phyloP scores from a whole-genome alignment of 1,140 invertebrate genomes.

The Holcopasites calliopsidis region DNA sequence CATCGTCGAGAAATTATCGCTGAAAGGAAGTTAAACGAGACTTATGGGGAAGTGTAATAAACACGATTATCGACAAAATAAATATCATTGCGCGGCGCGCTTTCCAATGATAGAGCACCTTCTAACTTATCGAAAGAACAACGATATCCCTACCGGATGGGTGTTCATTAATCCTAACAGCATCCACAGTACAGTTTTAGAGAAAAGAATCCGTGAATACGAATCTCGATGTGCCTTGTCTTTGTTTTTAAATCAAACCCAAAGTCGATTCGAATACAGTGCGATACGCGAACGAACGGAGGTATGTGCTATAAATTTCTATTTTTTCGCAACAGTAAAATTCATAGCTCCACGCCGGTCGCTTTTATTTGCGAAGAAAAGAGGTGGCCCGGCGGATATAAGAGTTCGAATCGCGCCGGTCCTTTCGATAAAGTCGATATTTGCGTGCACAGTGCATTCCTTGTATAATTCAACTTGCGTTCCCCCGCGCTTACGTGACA shows the following conservation, averaged over 20 bases:
- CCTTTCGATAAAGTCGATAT: slow-evolving; percentile 61
- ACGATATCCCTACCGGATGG: background rate
- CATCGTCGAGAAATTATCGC: background rate
- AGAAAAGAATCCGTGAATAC: background rate
- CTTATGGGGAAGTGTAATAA: background rate
- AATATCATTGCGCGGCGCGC: too few relatives aligned
- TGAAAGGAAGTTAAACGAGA: background rate
- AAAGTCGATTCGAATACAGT: slow-evolving; percentile 1
- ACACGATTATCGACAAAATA: too few relatives aligned
- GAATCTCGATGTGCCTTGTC: background rate
- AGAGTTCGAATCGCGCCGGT: slow-evolving; percentile 31
- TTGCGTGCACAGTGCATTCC: slow-evolving; percentile 70
- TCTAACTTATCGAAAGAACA: background rate
- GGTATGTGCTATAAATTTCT: slow-evolving; percentile 18
- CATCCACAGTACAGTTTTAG: background rate
- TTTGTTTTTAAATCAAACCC: background rate
- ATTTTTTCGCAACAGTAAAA: slow-evolving; percentile 34
- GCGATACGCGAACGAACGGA: slow-evolving; percentile 3
- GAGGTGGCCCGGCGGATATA: slow-evolving; percentile 27
- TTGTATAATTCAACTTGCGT: slow-evolving; percentile 61
- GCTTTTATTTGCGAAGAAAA: slow-evolving; percentile 44
- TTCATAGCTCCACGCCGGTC: slow-evolving; percentile 23
- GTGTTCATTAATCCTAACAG: background rate
- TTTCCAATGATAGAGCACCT: too few relatives aligned
- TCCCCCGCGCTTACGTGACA: background rate